Evolutionary conservation across 1,140 invertebrate genomes (phyloP).

Genomic region (Ctenoplectra terminalis): DNA sequence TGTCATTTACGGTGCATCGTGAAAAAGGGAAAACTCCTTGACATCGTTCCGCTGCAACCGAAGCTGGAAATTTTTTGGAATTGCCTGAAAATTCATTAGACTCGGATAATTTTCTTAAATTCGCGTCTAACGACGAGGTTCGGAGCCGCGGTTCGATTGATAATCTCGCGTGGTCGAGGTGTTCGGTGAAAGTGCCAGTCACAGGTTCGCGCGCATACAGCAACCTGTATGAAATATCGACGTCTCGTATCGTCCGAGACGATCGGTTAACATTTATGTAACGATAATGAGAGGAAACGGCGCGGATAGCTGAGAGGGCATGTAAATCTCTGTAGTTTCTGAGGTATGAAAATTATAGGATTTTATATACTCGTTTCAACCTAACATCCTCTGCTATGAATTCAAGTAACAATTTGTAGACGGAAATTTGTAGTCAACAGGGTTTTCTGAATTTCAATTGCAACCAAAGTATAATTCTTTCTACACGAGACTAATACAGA

Average conservation of each 20-base stretch:
- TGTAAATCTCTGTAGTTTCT: neutral
- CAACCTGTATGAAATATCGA: constrained; percentile 48
- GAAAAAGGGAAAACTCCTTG: constrained; percentile 10
- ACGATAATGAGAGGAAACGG: constrained; percentile 27
- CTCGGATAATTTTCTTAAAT: neutral
- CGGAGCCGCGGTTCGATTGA: neutral
- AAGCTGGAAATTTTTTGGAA: neutral
- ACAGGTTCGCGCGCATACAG: neutral
- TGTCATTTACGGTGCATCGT: neutral
- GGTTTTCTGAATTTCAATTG: neutral
- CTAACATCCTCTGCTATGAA: no score
- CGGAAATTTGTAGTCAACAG: neutral
- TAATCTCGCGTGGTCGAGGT: neutral
- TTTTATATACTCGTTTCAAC: neutral
- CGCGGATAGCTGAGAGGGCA: neutral
- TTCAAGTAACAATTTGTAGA: neutral
- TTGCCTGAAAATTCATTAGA: neutral
- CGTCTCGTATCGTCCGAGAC: constrained; percentile 20
- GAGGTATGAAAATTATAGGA: neutral
- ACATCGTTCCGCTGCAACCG: neutral
- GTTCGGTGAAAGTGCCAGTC: constrained; percentile 39
- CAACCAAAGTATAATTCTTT: neutral
- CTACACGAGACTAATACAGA: neutral
- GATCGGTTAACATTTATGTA: constrained; percentile 45
- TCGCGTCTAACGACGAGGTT: neutral